Evolutionary conservation across 2,797 vertebrate species (phyloP), one percentile per base, ranked within the genome.

Genomic region (Melopsittacus undulatus): DNA sequence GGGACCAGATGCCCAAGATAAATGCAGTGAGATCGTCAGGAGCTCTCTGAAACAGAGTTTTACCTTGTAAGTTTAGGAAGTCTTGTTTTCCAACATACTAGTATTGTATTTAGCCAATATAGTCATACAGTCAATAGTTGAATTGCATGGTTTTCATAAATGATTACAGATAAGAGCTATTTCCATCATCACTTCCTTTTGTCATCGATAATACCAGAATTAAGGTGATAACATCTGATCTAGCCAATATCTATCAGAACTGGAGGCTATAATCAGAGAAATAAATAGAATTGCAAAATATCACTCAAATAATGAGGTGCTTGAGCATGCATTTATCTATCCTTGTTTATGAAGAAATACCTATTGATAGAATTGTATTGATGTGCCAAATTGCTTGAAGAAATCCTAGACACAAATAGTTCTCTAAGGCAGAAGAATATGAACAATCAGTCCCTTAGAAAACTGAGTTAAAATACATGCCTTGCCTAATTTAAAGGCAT

Each of bases 311-410:
- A 89, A 74, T 27, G 29, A 70, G 61, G 61, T 56, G 32, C n/a
- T 74, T 17, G 19, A 90, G 36, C 29, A 36, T 40, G 42, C 2
- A 2, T 68, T 87, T 68, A n/a, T 79, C 77, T 62, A 7, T 42
- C 22, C 34, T 80, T 80, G 49, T 32, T 89, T 80, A 24, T 45
- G 68, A 87, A 92, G 45, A 74, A 79, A 59, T 26, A 90, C 13
- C 38, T 67, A 42, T 73, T 70, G 69, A 34, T 46, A 57, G 34
- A 68, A 77, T 34, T 61, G 34, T 30, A 54, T 3, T 68, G 42
- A 51, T 62, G 40, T 64, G 49, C 22, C 18, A 74, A 77, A 72
- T 24, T 49, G 7, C 74, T 62, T 67, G 79, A 63, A 85, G 61
- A 87, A 86, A 68, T 67, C 54, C 48, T 56, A 77, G 42, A 16